phyloP scores from a whole-genome alignment of 53 echinoderm and acorn worm genomes.

The Holothuria scabra region DNA sequence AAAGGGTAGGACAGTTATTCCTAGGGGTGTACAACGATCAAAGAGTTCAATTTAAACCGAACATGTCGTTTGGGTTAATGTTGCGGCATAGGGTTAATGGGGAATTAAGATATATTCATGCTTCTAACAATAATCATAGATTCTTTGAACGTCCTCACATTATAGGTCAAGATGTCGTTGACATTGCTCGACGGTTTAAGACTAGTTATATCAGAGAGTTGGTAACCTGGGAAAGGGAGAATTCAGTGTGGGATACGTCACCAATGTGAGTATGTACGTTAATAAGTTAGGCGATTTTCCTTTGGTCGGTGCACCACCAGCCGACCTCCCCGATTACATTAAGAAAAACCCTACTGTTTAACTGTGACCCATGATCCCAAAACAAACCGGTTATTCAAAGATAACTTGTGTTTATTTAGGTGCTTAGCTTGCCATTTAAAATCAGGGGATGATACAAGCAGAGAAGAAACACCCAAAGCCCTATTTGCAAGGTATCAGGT shows the following conservation, averaged over 20 bases:
- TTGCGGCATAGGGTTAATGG: neutral
- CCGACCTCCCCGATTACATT: too few relatives aligned
- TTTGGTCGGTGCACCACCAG: too few relatives aligned
- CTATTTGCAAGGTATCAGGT: slow-evolving; percentile 10
- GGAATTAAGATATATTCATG: too few relatives aligned
- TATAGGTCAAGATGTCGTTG: neutral
- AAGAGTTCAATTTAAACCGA: neutral
- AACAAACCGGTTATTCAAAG: too few relatives aligned
- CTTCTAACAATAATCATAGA: neutral
- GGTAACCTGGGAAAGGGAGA: too few relatives aligned
- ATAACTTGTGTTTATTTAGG: slow-evolving; percentile 42
- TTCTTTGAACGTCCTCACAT: slow-evolving; percentile 9
- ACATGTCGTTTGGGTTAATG: slow-evolving; percentile 15
- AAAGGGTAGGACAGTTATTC: too few relatives aligned
- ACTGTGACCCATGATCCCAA: too few relatives aligned
- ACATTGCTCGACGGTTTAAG: neutral
- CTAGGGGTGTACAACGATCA: neutral
- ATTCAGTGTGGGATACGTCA: too few relatives aligned
- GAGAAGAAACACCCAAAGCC: neutral
- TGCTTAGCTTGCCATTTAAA: slow-evolving; percentile 10
- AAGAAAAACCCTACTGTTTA: too few relatives aligned
- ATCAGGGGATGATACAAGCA: neutral
- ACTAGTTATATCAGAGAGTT: too few relatives aligned
- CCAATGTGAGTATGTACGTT: too few relatives aligned
- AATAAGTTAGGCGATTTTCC: too few relatives aligned